Evolutionary conservation across 2,797 vertebrate species (phyloP), one percentile per base, ranked within the genome.

Genomic region (Ctenochaetus hawaiiensis): DNA sequence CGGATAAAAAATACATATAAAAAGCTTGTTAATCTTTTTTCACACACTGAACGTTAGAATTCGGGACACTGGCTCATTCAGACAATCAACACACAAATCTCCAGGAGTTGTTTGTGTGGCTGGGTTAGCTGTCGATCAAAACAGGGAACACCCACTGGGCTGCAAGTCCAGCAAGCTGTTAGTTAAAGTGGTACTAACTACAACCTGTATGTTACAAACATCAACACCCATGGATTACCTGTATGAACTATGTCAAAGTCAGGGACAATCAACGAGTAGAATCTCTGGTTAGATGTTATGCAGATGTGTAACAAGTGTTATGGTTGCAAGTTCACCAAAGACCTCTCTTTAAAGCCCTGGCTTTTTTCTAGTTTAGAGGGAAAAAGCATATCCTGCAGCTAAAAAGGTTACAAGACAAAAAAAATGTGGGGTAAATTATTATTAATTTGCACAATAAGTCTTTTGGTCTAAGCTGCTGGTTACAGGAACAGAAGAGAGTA

Each of bases 141-240:
- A 87, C 75, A 77, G 80, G 91, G 85, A 70, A 54, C 78, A 92
- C 82, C 81, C 77, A 93, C 91, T 74, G 82, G 87, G 91, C 83
- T 78, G 91, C 90, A 92, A 92, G 84, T 91, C 87, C 87, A 74
- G 80, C 93, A 94, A 93, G 91, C 93, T 44, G 92, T 95, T 94
- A 95, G 93, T 95, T 69, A 43, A 90, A 85, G 22, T 67, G 78
- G 44, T 54, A 77, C 59, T 74, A 82, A 73, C 37, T 37, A 75
- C 52, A 9, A 54, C 30, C 59, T 43, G 65, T 43, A 39, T 57
- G 64, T 72, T 75, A 78, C 45, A 78, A 67, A 87, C 58, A 64
- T 61, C 12, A 41, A 75, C 64, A 81, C 60, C 52, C 23, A 77
- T 41, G 41, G 63, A 60, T 26, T 17, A 67, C 34, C 5, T 5